Evolutionary conservation across 2,113 vertebrate genomes (phyloP).

Genomic region (Prinia subflava): DNA sequence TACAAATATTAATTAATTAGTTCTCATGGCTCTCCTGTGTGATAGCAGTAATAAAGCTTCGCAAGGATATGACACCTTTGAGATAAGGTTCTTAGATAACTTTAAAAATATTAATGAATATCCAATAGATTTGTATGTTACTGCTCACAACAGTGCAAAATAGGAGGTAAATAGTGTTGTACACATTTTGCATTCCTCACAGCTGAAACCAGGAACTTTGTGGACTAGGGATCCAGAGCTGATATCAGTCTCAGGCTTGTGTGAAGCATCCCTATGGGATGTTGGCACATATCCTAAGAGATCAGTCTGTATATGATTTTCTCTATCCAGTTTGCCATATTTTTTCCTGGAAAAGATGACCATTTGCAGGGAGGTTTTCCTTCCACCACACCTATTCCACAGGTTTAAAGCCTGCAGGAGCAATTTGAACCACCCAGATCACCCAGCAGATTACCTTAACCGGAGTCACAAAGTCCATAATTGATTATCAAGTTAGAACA

Average conservation of each 20-base stretch:
- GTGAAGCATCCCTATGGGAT: neutral
- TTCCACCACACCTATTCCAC: neutral
- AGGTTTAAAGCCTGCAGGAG: neutral
- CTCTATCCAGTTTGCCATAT: neutral
- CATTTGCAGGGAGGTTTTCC: neutral
- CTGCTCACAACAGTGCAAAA: neutral
- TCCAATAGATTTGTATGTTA: neutral
- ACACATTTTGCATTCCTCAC: neutral
- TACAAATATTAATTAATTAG: constrained; percentile 56
- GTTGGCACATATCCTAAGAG: neutral
- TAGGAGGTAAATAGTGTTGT: neutral
- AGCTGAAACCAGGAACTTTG: neutral
- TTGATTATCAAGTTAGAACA: neutral
- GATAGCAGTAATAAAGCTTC: constrained; percentile 33
- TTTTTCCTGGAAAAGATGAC: neutral
- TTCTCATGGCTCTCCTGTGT: constrained; percentile 17
- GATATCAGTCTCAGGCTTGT: neutral
- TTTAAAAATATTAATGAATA: constrained; percentile 18
- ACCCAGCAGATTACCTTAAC: neutral
- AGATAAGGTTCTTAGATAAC: neutral
- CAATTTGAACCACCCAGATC: neutral
- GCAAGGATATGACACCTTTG: neutral
- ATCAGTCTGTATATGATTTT: neutral
- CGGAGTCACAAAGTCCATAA: neutral
- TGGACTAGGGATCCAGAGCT: neutral